These are phyloP conservation scores for Pseudobourletiella spinata DNA, from an alignment of 1,140 invertebrate species.

Conservation along the genomic window DNA sequence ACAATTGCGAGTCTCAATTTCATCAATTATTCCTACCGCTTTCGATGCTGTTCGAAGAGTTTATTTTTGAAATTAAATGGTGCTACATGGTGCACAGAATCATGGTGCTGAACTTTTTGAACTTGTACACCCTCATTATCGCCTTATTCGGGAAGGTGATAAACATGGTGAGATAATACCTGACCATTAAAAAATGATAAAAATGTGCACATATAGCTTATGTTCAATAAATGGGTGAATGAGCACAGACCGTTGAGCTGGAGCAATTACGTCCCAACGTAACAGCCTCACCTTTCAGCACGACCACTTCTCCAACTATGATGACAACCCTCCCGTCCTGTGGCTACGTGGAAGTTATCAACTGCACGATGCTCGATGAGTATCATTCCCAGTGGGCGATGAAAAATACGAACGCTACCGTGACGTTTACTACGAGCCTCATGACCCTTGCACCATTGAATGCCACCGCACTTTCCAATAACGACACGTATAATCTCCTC, in stretches of 20 bases:
- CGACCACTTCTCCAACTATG: slow-evolving; percentile 5
- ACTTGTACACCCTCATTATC: slow-evolving; percentile 89
- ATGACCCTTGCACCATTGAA: not conserved
- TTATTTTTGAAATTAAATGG: too few relatives aligned
- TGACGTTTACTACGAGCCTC: slow-evolving; percentile 2
- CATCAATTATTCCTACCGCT: too few relatives aligned
- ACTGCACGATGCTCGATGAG: slow-evolving; percentile 31
- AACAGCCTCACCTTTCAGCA: slow-evolving; percentile 12
- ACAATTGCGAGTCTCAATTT: not conserved
- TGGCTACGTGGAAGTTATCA: slow-evolving; percentile 17
- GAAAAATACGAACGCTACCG: slow-evolving; percentile 11
- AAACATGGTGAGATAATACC: slow-evolving; percentile 56
- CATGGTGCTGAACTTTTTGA: slow-evolving; percentile 87
- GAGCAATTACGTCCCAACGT: slow-evolving; percentile 36
- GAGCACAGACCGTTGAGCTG: slow-evolving; percentile 39
- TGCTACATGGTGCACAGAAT: slow-evolving; percentile 77
- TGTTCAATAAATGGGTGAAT: too few relatives aligned
- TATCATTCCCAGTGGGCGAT: slow-evolving; percentile 11
- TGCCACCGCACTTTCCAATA: not conserved
- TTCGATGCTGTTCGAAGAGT: too few relatives aligned
- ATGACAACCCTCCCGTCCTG: slow-evolving; percentile 4
- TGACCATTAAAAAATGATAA: not conserved
- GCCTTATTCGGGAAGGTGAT: slow-evolving; percentile 87
- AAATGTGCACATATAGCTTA: too few relatives aligned
- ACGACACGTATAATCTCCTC: slow-evolving; percentile 1